These are phyloP conservation scores for Thamnophis elegans DNA, from an alignment of 2,797 vertebrate genomes.

Conservation along the genomic window DNA sequence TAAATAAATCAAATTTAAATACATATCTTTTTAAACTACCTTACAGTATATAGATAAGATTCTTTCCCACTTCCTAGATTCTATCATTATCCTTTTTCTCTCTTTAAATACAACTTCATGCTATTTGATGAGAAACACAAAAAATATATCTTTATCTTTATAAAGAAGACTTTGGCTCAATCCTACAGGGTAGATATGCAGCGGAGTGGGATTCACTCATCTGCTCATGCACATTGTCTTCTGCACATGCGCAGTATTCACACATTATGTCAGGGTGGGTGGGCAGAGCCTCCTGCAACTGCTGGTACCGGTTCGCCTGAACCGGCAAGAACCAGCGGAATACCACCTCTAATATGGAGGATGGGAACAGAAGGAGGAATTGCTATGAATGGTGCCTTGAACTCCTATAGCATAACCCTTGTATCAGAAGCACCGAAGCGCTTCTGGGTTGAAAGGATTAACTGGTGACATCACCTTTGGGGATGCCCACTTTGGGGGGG, in stretches of 20 bases:
- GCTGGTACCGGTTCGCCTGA: no score
- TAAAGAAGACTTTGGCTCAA: background rate
- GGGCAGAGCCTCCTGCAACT: no score
- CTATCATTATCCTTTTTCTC: background rate
- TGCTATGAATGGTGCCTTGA: background rate
- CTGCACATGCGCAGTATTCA: no score
- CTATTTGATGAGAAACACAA: background rate
- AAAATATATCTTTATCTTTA: background rate
- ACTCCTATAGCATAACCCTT: background rate
- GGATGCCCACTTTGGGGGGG: background rate
- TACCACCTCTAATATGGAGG: background rate
- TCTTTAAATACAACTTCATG: background rate
- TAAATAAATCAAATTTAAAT: background rate
- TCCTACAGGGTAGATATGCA: background rate
- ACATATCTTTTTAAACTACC: background rate
- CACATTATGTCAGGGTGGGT: no score
- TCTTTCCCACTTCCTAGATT: background rate
- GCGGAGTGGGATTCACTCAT: no score
- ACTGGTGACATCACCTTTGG: background rate
- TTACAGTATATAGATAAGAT: background rate
- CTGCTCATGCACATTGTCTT: no score
- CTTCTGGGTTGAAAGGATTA: background rate
- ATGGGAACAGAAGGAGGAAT: background rate
- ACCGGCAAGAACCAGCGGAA: no score
- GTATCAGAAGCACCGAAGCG: background rate